phyloP scores from a whole-genome alignment of 2,113 vertebrate species.

The Conger conger region DNA sequence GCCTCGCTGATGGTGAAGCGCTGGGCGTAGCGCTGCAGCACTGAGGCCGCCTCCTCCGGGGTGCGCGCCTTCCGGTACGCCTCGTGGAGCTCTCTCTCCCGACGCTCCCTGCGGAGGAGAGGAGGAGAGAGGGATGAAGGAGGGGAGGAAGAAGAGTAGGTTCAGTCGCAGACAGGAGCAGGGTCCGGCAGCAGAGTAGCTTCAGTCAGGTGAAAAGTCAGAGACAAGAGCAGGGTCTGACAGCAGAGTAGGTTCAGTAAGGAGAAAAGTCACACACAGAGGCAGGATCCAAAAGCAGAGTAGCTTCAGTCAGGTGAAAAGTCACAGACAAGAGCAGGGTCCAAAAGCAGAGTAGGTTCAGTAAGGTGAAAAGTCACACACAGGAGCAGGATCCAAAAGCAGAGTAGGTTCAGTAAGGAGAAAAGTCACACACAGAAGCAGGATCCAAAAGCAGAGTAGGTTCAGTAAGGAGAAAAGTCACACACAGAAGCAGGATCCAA shows the following conservation, averaged over 20 bases:
- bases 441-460: background rate
- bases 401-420: background rate
- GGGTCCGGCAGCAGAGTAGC: background rate
- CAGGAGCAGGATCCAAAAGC: background rate
- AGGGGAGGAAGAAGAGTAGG: background rate
- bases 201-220: too few relatives aligned
- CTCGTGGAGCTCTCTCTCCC: slow-evolving; percentile 84
- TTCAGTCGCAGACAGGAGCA: background rate
- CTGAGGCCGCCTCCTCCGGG: slow-evolving; percentile 82
- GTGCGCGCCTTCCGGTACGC: slow-evolving; percentile 81
- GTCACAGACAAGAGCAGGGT: background rate
- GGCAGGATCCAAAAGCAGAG: background rate
- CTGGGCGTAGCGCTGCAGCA: slow-evolving; percentile 89
- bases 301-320: background rate
- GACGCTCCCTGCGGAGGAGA: slow-evolving; percentile 70
- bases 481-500: background rate
- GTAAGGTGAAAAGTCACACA: background rate
- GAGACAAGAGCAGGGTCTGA: background rate
- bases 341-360: background rate
- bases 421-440: background rate
- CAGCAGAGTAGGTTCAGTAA: background rate
- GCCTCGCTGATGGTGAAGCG: slow-evolving; percentile 95
- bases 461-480: background rate
- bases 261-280: background rate
- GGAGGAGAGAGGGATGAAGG: too few relatives aligned